Conservation (phyloP, 92 coral and sea anemone species). For the Epizoanthus illoricatus region DNA sequence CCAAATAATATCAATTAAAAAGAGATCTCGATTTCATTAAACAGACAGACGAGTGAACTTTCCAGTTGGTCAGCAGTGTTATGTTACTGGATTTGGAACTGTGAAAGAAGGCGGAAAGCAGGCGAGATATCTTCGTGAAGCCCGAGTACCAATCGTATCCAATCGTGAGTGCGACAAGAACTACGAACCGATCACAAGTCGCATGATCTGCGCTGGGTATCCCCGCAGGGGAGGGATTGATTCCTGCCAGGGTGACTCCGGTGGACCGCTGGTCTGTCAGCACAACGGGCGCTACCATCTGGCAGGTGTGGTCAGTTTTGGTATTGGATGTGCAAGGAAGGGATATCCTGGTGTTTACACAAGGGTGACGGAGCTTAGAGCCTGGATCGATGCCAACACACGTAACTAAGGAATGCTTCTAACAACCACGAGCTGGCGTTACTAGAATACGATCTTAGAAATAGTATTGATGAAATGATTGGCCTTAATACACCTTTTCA, state of each 20-base stretch:
- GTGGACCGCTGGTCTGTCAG: constrained; percentile 74
- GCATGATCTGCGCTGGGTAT: constrained; percentile 71
- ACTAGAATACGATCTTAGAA: no score
- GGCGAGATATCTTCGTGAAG: constrained; percentile 48
- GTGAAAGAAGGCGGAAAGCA: constrained; percentile 47
- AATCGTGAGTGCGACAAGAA: constrained; percentile 18
- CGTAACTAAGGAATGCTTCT: background rate
- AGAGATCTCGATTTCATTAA: background rate
- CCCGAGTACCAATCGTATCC: constrained; percentile 47
- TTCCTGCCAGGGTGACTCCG: constrained; percentile 77
- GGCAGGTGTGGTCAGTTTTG: constrained; percentile 68
- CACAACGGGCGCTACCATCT: constrained; percentile 48
- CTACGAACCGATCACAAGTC: constrained; percentile 42
- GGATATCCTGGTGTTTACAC: constrained; percentile 69
- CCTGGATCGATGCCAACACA: constrained; percentile 48
- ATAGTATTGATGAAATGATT: no score
- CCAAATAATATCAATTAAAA: no score
- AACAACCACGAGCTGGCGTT: no score
- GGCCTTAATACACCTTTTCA: no score
- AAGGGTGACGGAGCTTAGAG: constrained; percentile 30
- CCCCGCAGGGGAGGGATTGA: constrained; percentile 50
- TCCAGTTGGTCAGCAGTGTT: constrained; percentile 51
- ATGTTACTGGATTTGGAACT: constrained; percentile 63
- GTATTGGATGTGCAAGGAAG: constrained; percentile 57
- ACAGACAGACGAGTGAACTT: constrained; percentile 32